These are phyloP conservation scores for Lasioglossum pauxillum DNA, from an alignment of 2,888 invertebrate genomes.

Conservation along the genomic window DNA sequence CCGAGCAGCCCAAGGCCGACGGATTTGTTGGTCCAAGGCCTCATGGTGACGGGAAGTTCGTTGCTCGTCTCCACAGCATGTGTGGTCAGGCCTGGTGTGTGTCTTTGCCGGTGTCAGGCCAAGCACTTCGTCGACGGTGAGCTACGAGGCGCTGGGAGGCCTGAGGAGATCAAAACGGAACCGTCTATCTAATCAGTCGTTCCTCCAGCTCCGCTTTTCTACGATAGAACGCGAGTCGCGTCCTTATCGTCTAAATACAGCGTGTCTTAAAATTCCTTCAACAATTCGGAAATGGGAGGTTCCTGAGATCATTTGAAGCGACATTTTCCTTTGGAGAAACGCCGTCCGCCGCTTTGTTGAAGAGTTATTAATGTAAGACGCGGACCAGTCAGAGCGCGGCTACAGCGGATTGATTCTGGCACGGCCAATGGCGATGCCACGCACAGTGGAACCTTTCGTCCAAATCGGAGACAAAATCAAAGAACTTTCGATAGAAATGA, in stretches of 20 bases:
- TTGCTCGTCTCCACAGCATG: constrained; percentile 67
- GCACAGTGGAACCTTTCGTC: too few relatives aligned
- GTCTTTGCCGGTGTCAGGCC: constrained; percentile 35
- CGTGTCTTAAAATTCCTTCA: too few relatives aligned
- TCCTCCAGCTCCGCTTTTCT: constrained; percentile 18
- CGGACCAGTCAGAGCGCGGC: too few relatives aligned
- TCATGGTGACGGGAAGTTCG: constrained; percentile 73
- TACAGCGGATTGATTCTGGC: too few relatives aligned
- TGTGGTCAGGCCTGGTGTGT: constrained; percentile 47
- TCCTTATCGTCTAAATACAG: not conserved
- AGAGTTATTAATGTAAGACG: too few relatives aligned
- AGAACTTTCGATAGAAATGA: too few relatives aligned
- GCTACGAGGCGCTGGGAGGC: constrained; percentile 11
- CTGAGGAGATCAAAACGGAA: constrained; percentile 32
- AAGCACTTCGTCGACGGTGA: constrained; percentile 14
- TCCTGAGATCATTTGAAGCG: too few relatives aligned
- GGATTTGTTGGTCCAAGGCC: constrained; percentile 78
- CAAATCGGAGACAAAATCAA: too few relatives aligned
- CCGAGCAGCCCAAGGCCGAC: constrained; percentile 75
- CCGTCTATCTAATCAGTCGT: constrained; percentile 70
- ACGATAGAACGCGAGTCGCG: not conserved
- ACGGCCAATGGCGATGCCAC: too few relatives aligned
- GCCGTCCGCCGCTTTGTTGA: too few relatives aligned
- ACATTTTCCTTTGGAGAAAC: too few relatives aligned
- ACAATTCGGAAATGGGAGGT: too few relatives aligned